phyloP scores from a whole-genome alignment of 2,113 vertebrate species.

The Varanus komodoensis region DNA sequence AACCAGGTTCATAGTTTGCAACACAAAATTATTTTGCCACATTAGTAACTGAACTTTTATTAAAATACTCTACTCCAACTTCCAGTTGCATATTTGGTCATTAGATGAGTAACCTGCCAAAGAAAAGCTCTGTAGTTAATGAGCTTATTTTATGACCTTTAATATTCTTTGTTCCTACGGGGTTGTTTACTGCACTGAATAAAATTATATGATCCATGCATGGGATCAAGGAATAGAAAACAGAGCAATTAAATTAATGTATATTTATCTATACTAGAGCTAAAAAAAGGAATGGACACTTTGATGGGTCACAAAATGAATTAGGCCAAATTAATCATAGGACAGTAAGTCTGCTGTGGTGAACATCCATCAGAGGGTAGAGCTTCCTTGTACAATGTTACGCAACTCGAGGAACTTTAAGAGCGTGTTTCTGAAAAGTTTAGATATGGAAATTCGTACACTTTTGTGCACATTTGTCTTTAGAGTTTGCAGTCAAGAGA shows the following conservation, averaged over 20 bases:
- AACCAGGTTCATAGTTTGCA: slow-evolving; percentile 55
- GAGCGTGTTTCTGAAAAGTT: too few species aligned
- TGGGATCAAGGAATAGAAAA: slow-evolving; percentile 55
- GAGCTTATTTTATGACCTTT: slow-evolving; percentile 71
- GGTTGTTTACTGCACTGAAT: slow-evolving; percentile 72
- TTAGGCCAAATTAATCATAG: slow-evolving; percentile 31
- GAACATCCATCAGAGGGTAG: slow-evolving; percentile 1
- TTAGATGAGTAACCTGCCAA: slow-evolving; percentile 57
- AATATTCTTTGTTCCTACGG: slow-evolving; percentile 65
- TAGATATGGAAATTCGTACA: too few species aligned
- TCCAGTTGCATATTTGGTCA: slow-evolving; percentile 71
- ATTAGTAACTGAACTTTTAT: slow-evolving; percentile 15
- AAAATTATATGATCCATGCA: slow-evolving; percentile 74
- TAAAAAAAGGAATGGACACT: slow-evolving; percentile 38
- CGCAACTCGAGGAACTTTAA: neutral
- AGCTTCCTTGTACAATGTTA: neutral
- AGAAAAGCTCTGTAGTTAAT: slow-evolving; percentile 67
- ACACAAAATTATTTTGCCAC: slow-evolving; percentile 32
- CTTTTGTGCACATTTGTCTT: too few species aligned
- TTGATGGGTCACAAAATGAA: slow-evolving; percentile 31
- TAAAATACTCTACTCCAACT: slow-evolving; percentile 45
- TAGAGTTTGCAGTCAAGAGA: too few species aligned
- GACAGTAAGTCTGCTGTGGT: neutral
- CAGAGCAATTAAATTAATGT: slow-evolving; percentile 50
- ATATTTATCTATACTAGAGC: slow-evolving; percentile 21